Conservation (phyloP, 2,797 vertebrate genomes). For the Chaetophractus vellerosus region DNA sequence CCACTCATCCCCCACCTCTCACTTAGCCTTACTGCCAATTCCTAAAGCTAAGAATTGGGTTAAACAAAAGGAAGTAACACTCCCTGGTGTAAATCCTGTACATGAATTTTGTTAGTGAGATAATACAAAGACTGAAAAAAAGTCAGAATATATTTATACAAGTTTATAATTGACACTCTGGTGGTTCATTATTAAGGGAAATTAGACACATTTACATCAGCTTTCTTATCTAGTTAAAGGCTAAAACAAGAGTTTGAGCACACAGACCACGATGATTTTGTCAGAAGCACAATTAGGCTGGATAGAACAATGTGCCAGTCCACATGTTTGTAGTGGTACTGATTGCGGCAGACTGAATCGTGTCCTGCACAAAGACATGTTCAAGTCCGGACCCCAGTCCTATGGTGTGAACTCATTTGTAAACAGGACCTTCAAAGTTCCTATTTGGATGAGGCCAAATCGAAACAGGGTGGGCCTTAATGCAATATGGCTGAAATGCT, state of each 20-base stretch:
- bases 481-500: no score
- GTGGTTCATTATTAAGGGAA: constrained; percentile 16
- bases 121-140: background rate
- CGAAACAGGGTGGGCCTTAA: no score
- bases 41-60: background rate
- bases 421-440: no score
- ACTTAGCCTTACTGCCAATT: background rate
- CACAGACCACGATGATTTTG: background rate
- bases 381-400: no score
- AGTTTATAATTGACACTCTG: constrained; percentile 17
- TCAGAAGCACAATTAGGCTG: constrained; percentile 44
- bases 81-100: background rate
- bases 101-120: constrained; percentile 13
- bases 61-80: constrained; percentile 38
- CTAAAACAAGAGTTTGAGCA: constrained; percentile 20
- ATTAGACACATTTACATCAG: background rate
- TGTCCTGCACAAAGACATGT: no score
- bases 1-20: no score
- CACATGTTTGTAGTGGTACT: background rate
- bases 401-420: no score
- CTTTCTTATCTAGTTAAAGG: constrained; percentile 60
- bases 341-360: no score
- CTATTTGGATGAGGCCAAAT: no score
- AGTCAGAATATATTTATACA: background rate
- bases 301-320: constrained; percentile 12